Conservation (phyloP, 2,113 vertebrate genomes). For the Eulemur rufifrons region DNA sequence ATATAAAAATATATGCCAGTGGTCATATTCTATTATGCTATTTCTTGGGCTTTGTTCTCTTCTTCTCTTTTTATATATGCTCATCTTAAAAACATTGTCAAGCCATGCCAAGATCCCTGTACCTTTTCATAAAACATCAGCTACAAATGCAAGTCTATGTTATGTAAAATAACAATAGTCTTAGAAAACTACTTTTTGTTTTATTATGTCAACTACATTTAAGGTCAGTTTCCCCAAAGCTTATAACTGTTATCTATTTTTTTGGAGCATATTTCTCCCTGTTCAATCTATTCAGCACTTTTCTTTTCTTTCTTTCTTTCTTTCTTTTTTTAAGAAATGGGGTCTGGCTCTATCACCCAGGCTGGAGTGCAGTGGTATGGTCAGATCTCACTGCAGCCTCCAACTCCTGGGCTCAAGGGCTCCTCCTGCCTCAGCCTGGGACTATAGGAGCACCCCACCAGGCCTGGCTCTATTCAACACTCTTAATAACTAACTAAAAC, state of each 20-base stretch:
- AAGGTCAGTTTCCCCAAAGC: not conserved
- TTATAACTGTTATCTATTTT: slow-evolving; percentile 11
- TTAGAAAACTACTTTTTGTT: slow-evolving; percentile 50
- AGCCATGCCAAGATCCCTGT: slow-evolving; percentile 25
- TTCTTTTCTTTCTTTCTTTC: no score
- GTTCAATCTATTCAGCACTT: not conserved
- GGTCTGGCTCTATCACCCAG: no score
- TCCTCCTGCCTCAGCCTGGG: no score
- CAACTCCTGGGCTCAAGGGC: no score
- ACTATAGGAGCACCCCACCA: no score
- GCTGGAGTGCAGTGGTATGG: no score
- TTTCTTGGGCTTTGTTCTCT: slow-evolving; percentile 60
- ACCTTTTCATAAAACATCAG: slow-evolving; percentile 55
- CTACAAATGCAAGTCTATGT: slow-evolving; percentile 30
- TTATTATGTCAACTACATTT: slow-evolving; percentile 56
- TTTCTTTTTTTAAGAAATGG: no score
- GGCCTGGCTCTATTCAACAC: not conserved
- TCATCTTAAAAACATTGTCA: slow-evolving; percentile 53
- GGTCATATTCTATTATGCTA: slow-evolving; percentile 43
- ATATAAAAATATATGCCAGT: not conserved
- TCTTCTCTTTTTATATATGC: slow-evolving; percentile 49
- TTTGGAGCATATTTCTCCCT: slow-evolving; percentile 42
- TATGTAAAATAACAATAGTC: slow-evolving; percentile 44
- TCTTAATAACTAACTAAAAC: not conserved
- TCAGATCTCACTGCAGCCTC: no score